Evolutionary conservation across 2,888 invertebrate species (phyloP), one percentile per base, ranked within the genome.

Genomic region (Macrophya annulata): DNA sequence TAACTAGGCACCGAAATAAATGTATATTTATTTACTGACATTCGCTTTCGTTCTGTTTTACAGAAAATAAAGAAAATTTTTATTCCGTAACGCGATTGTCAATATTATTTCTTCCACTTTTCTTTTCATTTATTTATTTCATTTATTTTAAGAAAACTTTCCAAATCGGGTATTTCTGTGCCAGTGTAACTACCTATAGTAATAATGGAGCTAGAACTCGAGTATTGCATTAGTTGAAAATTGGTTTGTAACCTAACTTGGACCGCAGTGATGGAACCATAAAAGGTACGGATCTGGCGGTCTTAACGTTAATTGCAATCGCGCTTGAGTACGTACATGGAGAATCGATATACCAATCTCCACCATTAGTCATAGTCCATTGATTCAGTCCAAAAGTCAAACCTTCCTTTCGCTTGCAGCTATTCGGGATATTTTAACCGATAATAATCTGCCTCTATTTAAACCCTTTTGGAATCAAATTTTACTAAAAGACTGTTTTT

Each of bases 241-340:
- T 81, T 62, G 51, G 81, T 81, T 62, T 43, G 40, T 40, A 40
- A 25, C 65, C 83, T 68, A 83, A 83, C 48, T 71, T 83, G 68
- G 83, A 15, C n/a, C 45, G 83, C 37, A 68, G 71, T 71, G 83
- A 68, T 43, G 48, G 68, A 17, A 48, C 83, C 83, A 68, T 83
- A 83, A 68, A 83, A 83, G 83, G 83, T 83, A 83, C 68, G 68
- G 71, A 21, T 83, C 51, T 68, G 4, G 81, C 31, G 48, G 45
- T 83, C 83, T 83, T 71, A 83, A 83, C 43, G 83, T 83, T 83
- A 71, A 83, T 83, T 71, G 83, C 71, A 48, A 68, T 68, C 48
- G 31, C 83, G 68, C 65, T 45, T n/a, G 48, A 43, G 37, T 65
- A 83, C 62, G 9, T 81, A 65, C 62, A 81, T 62, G 81, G 62